These are phyloP conservation scores for Axis porcinus DNA, from an alignment of 2,113 vertebrate species.

Conservation along the genomic window DNA sequence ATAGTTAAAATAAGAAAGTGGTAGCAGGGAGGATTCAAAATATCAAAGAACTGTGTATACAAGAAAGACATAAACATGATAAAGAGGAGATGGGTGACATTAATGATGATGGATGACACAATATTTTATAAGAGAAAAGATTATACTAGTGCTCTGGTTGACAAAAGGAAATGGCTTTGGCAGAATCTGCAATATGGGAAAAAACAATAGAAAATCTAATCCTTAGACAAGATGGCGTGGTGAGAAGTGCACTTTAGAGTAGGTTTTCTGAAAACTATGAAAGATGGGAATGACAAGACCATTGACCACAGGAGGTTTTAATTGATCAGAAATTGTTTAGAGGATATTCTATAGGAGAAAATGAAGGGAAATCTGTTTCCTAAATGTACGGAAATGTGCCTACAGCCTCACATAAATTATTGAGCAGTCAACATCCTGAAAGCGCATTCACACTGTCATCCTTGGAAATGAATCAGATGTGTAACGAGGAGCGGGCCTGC, in stretches of 20 bases:
- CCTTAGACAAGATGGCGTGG: neutral
- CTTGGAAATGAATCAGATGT: slow-evolving; percentile 61
- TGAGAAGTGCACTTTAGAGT: neutral
- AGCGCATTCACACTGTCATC: slow-evolving; percentile 42
- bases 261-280: slow-evolving; percentile 35
- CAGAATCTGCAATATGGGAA: slow-evolving; percentile 30
- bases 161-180: slow-evolving; percentile 42
- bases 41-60: neutral
- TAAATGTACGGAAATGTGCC: slow-evolving; percentile 47
- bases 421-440: slow-evolving; percentile 53
- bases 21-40: neutral
- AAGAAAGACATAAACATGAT: slow-evolving; percentile 6
- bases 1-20: slow-evolving; percentile 40
- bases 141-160: slow-evolving; percentile 26
- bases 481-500: slow-evolving; percentile 7
- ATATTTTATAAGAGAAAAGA: slow-evolving; percentile 47
- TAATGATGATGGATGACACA: slow-evolving; percentile 52
- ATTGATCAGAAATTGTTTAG: slow-evolving; percentile 47
- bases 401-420: slow-evolving; percentile 50
- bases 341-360: neutral
- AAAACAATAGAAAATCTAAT: slow-evolving; percentile 8
- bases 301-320: slow-evolving; percentile 34
- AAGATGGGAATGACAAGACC: neutral
- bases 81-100: neutral
- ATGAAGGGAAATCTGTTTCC: slow-evolving; percentile 46